A percentile compares a stretch with the other conserved stretches of the same genome.
phyloP scores from a whole-genome alignment of 2,888 invertebrate genomes.

The Parasteatoda lunata region DNA sequence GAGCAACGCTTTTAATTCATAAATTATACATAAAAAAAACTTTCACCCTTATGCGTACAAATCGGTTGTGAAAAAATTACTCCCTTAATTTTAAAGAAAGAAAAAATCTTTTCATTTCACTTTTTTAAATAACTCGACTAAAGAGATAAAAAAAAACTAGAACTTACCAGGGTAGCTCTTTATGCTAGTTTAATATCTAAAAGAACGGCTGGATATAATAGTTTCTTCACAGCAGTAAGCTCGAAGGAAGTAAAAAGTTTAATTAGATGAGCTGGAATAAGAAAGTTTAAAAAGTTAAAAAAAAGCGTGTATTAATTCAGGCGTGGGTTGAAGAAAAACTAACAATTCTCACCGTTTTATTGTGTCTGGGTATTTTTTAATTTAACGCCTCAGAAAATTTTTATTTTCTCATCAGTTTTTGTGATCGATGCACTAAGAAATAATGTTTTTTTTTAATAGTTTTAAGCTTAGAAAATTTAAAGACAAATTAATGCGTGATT shows the following conservation, averaged over 20 bases:
- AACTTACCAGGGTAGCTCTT: not conserved
- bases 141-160: not conserved
- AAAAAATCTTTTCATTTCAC: not conserved
- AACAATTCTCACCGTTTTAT: slow-evolving; percentile 1
- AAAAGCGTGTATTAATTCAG: slow-evolving; percentile 5
- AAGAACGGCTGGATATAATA: not conserved
- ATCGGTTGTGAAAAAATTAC: too few relatives aligned
- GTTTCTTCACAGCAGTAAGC: not conserved
- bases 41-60: too few relatives aligned
- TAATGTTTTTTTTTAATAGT: too few relatives aligned
- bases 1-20: too few relatives aligned
- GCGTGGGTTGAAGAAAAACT: not conserved
- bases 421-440: not conserved
- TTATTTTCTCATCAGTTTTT: not conserved
- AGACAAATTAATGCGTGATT: too few relatives aligned
- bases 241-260: not conserved
- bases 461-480: too few relatives aligned
- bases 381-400: not conserved
- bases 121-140: not conserved
- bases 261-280: slow-evolving; percentile 5
- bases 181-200: not conserved
- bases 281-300: not conserved
- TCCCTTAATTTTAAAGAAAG: not conserved
- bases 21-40: too few relatives aligned
- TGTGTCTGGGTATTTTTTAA: not conserved